Evolutionary conservation across 2,888 invertebrate species (phyloP).

Genomic region (Aleiodes leptofemur): DNA sequence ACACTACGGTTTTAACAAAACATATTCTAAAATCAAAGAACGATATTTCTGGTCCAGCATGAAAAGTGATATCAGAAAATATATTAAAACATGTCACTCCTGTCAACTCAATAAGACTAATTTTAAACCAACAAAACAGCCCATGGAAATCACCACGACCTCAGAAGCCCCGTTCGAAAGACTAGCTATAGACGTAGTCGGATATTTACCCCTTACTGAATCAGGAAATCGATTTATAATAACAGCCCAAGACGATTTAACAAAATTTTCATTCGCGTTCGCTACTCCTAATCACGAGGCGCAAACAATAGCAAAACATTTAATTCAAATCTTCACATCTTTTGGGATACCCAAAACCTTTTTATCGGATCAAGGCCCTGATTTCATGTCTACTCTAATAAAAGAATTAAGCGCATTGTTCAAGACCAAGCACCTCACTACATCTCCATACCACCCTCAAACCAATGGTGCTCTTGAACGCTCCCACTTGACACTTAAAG

Average conservation of each 20-base stretch:
- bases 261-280: conserved; percentile 51
- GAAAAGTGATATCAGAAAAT: conserved; percentile 48
- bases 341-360: conserved; percentile 53
- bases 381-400: conserved; percentile 60
- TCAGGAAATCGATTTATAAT: conserved; percentile 57
- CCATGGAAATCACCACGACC: conserved; percentile 49
- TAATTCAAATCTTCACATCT: conserved; percentile 53
- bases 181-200: conserved; percentile 56
- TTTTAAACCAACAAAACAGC: conserved; percentile 39
- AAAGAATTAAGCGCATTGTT: conserved; percentile 43
- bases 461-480: conserved; percentile 56
- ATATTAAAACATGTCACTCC: conserved; percentile 49
- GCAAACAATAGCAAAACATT: conserved; percentile 58
- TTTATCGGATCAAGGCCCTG: conserved; percentile 60
- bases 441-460: conserved; percentile 52
- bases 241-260: conserved; percentile 57
- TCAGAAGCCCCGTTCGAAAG: conserved; percentile 50
- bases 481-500: conserved; percentile 51
- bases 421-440: conserved; percentile 46
- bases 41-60: conserved; percentile 48
- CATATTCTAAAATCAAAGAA: conserved; percentile 45
- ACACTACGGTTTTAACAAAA: conserved; percentile 40
- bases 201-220: conserved; percentile 52
- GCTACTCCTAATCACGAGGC: conserved; percentile 64
- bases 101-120: conserved; percentile 54